phyloP scores from a whole-genome alignment of 2,888 invertebrate genomes.

The Dendrolimus pini region DNA sequence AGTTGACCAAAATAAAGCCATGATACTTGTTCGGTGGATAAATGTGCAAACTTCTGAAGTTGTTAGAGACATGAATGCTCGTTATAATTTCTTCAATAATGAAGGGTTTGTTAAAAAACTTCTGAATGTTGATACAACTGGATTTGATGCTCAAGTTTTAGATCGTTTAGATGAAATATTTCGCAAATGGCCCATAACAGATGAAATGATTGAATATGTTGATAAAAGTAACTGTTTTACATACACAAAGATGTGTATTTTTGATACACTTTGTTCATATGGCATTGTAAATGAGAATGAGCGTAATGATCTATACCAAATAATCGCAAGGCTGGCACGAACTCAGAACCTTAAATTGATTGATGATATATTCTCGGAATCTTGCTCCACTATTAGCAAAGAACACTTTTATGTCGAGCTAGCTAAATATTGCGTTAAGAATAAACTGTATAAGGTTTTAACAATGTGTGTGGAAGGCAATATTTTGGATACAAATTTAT shows the following conservation, averaged over 20 bases:
- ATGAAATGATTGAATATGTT: conserved; percentile 76
- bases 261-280: conserved; percentile 78
- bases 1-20: conserved; percentile 74
- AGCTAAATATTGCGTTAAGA: conserved; percentile 68
- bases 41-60: conserved; percentile 71
- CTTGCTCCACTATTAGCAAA: conserved; percentile 61
- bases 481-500: conserved; percentile 54
- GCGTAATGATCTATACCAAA: conserved; percentile 65
- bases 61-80: conserved; percentile 64
- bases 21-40: conserved; percentile 79
- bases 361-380: conserved; percentile 72
- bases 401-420: conserved; percentile 71
- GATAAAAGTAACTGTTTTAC: conserved; percentile 60
- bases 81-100: conserved; percentile 63
- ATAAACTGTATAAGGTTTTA: conserved; percentile 69
- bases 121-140: conserved; percentile 58
- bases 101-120: conserved; percentile 59
- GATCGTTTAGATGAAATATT: conserved; percentile 70
- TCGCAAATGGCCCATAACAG: conserved; percentile 71
- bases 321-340: conserved; percentile 78
- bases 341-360: conserved; percentile 72
- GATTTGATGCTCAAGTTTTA: conserved; percentile 46
- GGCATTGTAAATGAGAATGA: conserved; percentile 81
- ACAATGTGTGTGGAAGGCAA: conserved; percentile 70
- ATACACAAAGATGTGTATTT: conserved; percentile 73